Base-by-base conservation (phyloP, 2,113 vertebrate species). In the Percina caprodes region DNA sequence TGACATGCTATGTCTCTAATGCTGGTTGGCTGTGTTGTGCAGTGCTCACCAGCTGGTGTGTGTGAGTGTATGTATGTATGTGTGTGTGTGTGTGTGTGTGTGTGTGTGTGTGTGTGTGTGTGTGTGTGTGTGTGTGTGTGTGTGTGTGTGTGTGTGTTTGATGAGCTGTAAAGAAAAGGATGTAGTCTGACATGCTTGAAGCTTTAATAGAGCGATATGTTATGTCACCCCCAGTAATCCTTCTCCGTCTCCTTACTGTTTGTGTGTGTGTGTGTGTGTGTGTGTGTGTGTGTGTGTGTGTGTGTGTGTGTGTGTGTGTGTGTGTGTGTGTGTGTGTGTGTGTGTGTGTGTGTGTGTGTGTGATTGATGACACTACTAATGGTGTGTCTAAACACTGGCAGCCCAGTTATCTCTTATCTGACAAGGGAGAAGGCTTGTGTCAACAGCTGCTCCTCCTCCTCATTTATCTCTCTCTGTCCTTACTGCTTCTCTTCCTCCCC, bases 311-410 rank as follows among this genome's bases (percentile, higher is more conserved):
- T 35, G 56, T 56, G 62, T 24, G 54, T 45, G 24, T 42, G 46
- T 52, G 69, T 30, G 60, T 60, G 55, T 68, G 55, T 67, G 4
- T 52, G 4, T 62, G 46, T 52, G 33, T 73, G 56, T 61, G 68
- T 69, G 74, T 58, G 69, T 56, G 61, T 16, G 45, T 42, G 18
- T 60, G 24, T 62, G 77, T 80, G 81, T 72, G 76, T 82, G 76
- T 82, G 92, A 92, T 86, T 85, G 83, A 88, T 74, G 92, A 91
- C 80, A 83, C 90, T 58, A 86, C 90, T 92, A 86, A 90, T 89
- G 62, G 91, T 80, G 86, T 80, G 82, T 92, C 88, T 88, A 92
- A 91, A 88, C 92, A 91, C 21, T 89, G 60, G 67, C 60, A 54
- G 66, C 78, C 86, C 79, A 86, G 91, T 90, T 92, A 95, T 92